A percentile compares a stretch with the other conserved stretches of the same genome.
Conservation (phyloP, 2,888 invertebrate genomes). For the Falcaria lacertinaria region DNA sequence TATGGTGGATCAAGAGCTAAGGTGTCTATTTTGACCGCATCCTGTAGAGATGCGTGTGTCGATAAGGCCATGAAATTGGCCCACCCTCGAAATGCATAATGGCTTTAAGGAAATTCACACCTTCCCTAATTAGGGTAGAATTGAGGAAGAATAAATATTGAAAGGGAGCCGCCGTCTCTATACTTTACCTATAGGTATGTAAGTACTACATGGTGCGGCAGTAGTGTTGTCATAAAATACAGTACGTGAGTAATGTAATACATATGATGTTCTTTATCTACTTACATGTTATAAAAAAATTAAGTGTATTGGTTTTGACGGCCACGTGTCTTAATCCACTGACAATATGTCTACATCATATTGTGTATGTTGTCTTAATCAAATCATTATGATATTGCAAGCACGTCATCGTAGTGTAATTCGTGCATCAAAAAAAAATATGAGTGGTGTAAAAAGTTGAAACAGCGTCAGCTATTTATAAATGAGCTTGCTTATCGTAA, state of each 20-base stretch:
- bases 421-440: no score
- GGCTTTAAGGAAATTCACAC: conserved; percentile 71
- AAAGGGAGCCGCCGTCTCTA: conserved; percentile 42
- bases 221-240: conserved; percentile 56
- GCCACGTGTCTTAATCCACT: no score
- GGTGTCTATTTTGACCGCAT: conserved; percentile 59
- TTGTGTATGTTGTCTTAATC: no score
- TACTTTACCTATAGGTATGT: no score
- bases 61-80: conserved; percentile 55
- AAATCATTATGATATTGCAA: no score
- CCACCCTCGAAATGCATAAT: conserved; percentile 64
- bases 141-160: conserved; percentile 67
- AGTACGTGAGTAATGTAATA: no score
- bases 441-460: not conserved
- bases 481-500: conserved; percentile 31
- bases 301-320: no score
- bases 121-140: conserved; percentile 71
- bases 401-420: no score
- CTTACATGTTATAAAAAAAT: no score
- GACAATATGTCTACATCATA: no score
- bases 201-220: no score
- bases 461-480: not conserved
- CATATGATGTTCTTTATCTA: no score
- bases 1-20: conserved; percentile 52
- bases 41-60: conserved; percentile 58